A percentile compares a stretch with the other conserved stretches of the same genome.
Evolutionary conservation across 2,113 vertebrate species (phyloP).

Genomic region (Poicephalus gulielmi): DNA sequence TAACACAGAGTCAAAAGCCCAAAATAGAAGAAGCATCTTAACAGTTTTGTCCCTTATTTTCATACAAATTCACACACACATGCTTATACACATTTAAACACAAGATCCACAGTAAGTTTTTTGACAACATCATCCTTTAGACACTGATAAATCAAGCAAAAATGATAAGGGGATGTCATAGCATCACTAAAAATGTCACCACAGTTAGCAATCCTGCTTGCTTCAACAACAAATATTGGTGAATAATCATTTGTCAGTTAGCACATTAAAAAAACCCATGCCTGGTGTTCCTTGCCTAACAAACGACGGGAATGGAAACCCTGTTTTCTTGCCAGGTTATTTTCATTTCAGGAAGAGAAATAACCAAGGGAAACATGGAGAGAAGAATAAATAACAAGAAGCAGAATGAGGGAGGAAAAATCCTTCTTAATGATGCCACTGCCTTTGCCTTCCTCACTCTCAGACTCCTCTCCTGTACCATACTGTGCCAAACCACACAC

Average conservation of each 20-base stretch:
- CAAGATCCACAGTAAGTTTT: neutral
- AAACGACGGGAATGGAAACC: constrained; percentile 39
- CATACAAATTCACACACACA: constrained; percentile 18
- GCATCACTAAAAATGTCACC: constrained; percentile 45
- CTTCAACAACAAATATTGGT: constrained; percentile 40
- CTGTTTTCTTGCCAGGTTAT: constrained; percentile 64
- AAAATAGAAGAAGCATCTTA: constrained; percentile 12
- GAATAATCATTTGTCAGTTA: constrained; percentile 31
- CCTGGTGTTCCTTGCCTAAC: neutral
- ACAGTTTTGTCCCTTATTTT: constrained; percentile 19
- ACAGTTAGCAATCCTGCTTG: constrained; percentile 40
- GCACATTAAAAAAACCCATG: neutral
- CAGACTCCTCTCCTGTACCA: neutral
- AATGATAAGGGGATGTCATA: neutral
- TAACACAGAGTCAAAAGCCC: neutral
- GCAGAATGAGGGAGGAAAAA: neutral
- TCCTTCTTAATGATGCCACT: constrained; percentile 6
- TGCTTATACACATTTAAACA: neutral
- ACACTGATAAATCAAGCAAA: constrained; percentile 28
- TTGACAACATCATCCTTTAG: constrained; percentile 26
- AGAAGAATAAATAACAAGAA: constrained; percentile 49
- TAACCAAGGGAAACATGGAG: constrained; percentile 39
- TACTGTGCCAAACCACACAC: constrained; percentile 8
- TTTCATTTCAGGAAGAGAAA: constrained; percentile 61
- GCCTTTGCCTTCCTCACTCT: neutral